Evolutionary conservation across 2,797 vertebrate genomes (phyloP), one percentile per base, ranked within the genome.

Genomic region (Lacerta agilis): DNA sequence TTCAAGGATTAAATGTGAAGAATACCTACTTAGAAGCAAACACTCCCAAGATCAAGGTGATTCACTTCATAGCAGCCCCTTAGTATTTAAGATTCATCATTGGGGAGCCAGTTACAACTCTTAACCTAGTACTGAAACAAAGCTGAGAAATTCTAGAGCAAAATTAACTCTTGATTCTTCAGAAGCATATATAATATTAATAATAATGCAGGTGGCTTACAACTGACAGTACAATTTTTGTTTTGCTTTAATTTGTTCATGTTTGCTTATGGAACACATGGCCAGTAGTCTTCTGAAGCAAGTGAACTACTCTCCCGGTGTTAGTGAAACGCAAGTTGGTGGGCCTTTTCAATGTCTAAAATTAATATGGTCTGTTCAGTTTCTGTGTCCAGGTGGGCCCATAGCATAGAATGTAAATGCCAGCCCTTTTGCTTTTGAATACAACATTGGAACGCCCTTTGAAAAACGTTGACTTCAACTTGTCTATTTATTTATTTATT

Each of bases 221-320:
- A 86, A 33, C 41, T 83, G 80, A 75, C 8, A 27, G 61, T 79
- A 0, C 3, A 25, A 0, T 55, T 43, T 1, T 90, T 55, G 13
- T 15, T 79, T 41, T 55, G n/a, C 4, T 6, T 80, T 69, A 69
- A 76, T n/a, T 33, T 49, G 41, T 79, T 85, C 23, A 1, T 20
- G 4, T 73, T 67, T 0, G 0, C n/a, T 89, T 77, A 72, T 0
- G 0, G 13, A 61, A 61, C 33, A 33, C 36, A 55, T 75, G 58
- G 76, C 86, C 76, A 73, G 36, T 83, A 64, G 29, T 75, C 61
- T 69, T 58, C 23, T 61, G 29, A 23, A 81, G 77, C n/a, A 90
- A 64, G 10, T 61, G 29, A 43, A 82, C 41, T 11, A 61, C 27
- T 78, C 13, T 64, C 55, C 49, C 27, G 38, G 17, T 84, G n/a